A percentile compares a stretch with the other conserved stretches of the same genome.
Evolutionary conservation across 2,888 invertebrate species (phyloP).

Genomic region (Lypha dubia): DNA sequence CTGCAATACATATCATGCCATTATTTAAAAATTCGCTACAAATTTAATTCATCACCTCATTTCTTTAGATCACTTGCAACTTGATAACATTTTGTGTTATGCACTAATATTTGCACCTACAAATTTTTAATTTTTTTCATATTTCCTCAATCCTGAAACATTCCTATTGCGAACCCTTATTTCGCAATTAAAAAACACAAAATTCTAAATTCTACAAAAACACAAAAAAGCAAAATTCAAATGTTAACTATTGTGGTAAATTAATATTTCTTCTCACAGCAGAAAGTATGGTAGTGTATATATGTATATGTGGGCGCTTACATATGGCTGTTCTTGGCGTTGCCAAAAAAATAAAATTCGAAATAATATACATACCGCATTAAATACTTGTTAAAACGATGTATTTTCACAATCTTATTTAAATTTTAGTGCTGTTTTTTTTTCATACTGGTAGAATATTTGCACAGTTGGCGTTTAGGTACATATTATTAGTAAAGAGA

Average conservation of each 20-base stretch:
- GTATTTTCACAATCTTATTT: conserved; percentile 20
- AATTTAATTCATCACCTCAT: too few species aligned
- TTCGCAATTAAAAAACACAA: not conserved
- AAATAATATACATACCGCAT: conserved; percentile 42
- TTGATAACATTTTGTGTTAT: too few species aligned
- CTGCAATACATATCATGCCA: too few species aligned
- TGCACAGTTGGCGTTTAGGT: conserved; percentile 71
- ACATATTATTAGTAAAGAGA: conserved; percentile 41
- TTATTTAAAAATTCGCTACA: too few species aligned
- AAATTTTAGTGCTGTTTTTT: not conserved
- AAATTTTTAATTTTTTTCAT: too few species aligned
- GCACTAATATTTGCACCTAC: too few species aligned
- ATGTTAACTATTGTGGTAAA: conserved; percentile 36
- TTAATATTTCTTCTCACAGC: not conserved
- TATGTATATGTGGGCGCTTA: conserved; percentile 65
- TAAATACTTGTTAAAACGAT: conserved; percentile 59
- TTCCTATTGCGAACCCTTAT: not conserved
- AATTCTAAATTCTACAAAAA: not conserved
- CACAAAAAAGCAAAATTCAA: conserved; percentile 17
- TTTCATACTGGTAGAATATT: conserved; percentile 56
- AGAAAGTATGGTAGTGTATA: not conserved
- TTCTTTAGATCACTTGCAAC: too few species aligned
- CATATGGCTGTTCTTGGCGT: conserved; percentile 32
- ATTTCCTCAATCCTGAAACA: too few species aligned
- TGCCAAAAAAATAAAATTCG: conserved; percentile 49